Percentiles rank a stretch among this genome's conserved stretches.
These are phyloP conservation scores for Ancistrus triradiatus DNA, from an alignment of 2,113 vertebrate genomes.

Conservation along the genomic window DNA sequence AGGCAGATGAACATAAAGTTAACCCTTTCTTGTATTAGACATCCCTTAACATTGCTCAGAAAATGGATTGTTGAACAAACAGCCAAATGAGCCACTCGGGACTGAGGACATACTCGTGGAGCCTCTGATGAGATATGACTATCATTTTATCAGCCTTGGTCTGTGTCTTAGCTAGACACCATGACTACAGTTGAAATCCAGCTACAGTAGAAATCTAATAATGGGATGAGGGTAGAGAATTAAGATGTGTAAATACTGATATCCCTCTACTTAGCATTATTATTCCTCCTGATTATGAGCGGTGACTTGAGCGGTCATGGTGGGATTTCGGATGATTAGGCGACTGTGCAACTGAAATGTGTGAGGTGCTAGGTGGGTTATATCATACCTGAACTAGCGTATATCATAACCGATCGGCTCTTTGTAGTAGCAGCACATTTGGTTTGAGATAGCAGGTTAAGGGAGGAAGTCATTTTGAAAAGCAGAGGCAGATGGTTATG, in stretches of 20 bases:
- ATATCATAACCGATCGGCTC: conserved; percentile 32
- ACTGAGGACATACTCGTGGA: conserved; percentile 38
- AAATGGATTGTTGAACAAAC: conserved; percentile 34
- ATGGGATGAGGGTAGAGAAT: conserved; percentile 6
- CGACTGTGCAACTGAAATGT: not conserved
- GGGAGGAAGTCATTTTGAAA: conserved; percentile 47
- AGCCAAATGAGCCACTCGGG: conserved; percentile 22
- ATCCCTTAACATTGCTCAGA: conserved; percentile 17
- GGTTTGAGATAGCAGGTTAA: conserved; percentile 40
- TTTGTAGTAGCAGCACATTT: conserved; percentile 27
- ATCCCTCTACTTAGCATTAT: conserved; percentile 14
- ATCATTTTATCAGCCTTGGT: conserved; percentile 49
- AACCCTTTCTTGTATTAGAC: conserved; percentile 66
- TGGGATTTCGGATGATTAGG: not conserved
- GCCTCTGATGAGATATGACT: conserved; percentile 39
- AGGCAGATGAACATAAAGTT: conserved; percentile 85
- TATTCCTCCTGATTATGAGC: not conserved
- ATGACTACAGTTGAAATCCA: conserved; percentile 27
- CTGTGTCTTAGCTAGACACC: conserved; percentile 36
- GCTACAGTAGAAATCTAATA: conserved; percentile 29
- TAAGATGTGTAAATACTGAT: conserved; percentile 26
- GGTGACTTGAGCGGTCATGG: not conserved
- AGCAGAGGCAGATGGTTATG: conserved; percentile 62
- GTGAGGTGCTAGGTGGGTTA: conserved; percentile 33
- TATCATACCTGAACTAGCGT: conserved; percentile 10